Evolutionary conservation across 2,113 vertebrate species (phyloP).

Genomic region (Aphelocoma coerulescens): DNA sequence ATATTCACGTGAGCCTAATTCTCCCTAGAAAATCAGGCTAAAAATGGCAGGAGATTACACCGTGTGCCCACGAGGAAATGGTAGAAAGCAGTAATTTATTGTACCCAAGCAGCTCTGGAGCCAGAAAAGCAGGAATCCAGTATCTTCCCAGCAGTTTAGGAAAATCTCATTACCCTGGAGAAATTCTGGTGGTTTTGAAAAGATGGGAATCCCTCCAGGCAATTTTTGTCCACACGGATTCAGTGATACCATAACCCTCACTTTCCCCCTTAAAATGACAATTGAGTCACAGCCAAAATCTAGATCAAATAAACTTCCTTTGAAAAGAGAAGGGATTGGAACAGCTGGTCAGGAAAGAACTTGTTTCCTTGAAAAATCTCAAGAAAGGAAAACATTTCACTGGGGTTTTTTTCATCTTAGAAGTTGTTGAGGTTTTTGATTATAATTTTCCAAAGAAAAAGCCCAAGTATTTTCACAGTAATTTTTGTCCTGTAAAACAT

Average conservation of each 20-base stretch:
- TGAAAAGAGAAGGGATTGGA: background rate
- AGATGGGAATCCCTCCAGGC: background rate
- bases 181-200: background rate
- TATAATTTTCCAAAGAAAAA: background rate
- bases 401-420: background rate
- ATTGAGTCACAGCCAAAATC: background rate
- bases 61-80: rapidly evolving
- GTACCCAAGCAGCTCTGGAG: background rate
- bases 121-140: background rate
- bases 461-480: background rate
- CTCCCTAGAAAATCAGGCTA: background rate
- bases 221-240: background rate
- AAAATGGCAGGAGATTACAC: background rate
- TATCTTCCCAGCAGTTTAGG: background rate
- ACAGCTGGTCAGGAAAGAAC: constrained; percentile 26
- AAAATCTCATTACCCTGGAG: background rate
- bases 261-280: constrained; percentile 17
- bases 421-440: background rate
- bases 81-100: background rate
- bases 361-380: constrained; percentile 39
- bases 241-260: background rate
- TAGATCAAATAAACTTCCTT: constrained; percentile 23
- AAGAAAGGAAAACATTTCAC: constrained; percentile 27
- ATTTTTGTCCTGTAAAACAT: background rate
- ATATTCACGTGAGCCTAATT: background rate